phyloP scores from a whole-genome alignment of 2,888 invertebrate species.

The Girardia tigrina region DNA sequence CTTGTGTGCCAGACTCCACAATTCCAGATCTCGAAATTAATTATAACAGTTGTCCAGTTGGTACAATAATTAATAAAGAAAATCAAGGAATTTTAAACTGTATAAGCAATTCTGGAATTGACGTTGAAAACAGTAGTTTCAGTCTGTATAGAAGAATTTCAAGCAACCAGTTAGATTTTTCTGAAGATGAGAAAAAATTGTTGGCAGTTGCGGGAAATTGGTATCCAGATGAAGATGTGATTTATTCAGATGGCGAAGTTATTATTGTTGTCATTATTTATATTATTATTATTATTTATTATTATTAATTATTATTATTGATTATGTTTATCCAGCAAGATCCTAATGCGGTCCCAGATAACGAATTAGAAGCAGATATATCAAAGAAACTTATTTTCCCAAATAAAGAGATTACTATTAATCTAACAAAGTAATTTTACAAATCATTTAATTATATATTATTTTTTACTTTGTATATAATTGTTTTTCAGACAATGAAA shows the following conservation, averaged over 20 bases:
- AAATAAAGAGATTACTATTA: not conserved
- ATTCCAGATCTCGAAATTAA: not conserved
- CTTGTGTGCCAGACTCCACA: not conserved
- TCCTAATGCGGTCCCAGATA: not conserved
- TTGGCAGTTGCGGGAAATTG: not conserved
- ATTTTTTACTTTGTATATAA: not conserved
- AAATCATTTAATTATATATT: not conserved
- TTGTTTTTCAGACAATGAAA: not conserved
- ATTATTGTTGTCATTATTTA: not conserved
- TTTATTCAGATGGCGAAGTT: not conserved
- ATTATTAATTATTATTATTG: no score
- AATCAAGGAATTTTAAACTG: not conserved
- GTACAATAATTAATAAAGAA: constrained; percentile 16
- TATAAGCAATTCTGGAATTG: not conserved
- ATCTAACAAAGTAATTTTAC: constrained; percentile 3
- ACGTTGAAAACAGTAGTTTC: constrained; percentile 16
- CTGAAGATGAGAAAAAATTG: constrained; percentile 23
- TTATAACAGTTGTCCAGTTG: constrained; percentile 8
- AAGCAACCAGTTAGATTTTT: not conserved
- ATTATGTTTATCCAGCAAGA: not conserved
- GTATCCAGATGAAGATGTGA: not conserved
- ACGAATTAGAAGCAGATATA: not conserved
- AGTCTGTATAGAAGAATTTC: constrained; percentile 7
- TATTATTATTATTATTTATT: no score
- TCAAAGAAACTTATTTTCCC: constrained; percentile 6